phyloP scores from a whole-genome alignment of 2,113 vertebrate species.

The Apteryx owenii region DNA sequence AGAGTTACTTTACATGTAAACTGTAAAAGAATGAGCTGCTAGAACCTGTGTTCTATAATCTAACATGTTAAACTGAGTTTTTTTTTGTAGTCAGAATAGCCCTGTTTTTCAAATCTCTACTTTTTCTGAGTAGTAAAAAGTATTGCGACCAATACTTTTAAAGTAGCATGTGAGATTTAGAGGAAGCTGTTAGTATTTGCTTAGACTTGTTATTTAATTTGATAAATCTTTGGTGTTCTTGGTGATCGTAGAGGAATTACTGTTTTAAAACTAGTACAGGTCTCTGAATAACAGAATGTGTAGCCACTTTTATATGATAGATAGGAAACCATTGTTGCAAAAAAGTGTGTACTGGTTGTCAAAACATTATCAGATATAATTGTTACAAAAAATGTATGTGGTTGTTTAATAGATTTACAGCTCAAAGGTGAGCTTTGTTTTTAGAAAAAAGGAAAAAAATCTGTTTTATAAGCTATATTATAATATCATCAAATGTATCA shows the following conservation, averaged over 20 bases:
- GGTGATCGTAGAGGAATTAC: not conserved
- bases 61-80: not conserved
- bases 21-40: not conserved
- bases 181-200: not conserved
- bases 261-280: not conserved
- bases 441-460: not conserved
- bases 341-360: not conserved
- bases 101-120: not conserved
- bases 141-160: not conserved
- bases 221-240: not conserved
- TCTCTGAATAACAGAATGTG: not conserved
- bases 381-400: not conserved
- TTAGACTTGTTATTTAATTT: not conserved
- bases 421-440: not conserved
- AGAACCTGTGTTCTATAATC: not conserved
- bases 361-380: not conserved
- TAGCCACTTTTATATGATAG: not conserved
- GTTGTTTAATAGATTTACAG: not conserved
- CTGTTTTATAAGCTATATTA: conserved; percentile 48
- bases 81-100: not conserved
- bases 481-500: conserved; percentile 35
- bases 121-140: not conserved
- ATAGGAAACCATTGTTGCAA: not conserved
- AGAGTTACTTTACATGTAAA: not conserved
- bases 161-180: not conserved